phyloP scores from a whole-genome alignment of 2,888 invertebrate species.

The Apodemia mormo region DNA sequence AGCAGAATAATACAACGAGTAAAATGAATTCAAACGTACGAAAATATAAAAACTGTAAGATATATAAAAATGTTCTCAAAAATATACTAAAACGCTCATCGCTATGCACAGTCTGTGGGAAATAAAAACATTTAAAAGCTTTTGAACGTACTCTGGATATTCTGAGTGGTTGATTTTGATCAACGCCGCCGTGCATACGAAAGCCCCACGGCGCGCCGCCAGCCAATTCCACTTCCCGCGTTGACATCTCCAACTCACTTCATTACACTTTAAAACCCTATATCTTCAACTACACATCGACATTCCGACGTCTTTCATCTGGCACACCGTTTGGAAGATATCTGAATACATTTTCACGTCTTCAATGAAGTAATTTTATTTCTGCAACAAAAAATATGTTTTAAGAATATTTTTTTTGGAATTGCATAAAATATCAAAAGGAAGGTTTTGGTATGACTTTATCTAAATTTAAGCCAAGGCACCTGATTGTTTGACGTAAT shows the following conservation, averaged over 20 bases:
- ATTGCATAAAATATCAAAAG: too few species aligned
- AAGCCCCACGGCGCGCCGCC: constrained; percentile 95
- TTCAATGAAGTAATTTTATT: neutral
- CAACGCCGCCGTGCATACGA: constrained; percentile 92
- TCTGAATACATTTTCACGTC: neutral
- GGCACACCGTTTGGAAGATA: constrained; percentile 15
- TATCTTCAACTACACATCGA: constrained; percentile 25
- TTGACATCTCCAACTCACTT: constrained; percentile 81
- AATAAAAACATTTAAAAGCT: constrained; percentile 19
- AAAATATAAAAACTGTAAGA: too few species aligned
- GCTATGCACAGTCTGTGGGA: neutral
- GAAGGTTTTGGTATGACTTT: too few species aligned
- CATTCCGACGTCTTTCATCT: constrained; percentile 24
- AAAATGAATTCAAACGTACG: too few species aligned
- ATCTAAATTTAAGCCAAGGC: too few species aligned
- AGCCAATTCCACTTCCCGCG: constrained; percentile 87
- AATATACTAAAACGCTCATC: too few species aligned
- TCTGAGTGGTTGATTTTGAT: constrained; percentile 88
- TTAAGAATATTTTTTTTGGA: too few species aligned
- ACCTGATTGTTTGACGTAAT: too few species aligned
- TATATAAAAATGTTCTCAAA: too few species aligned
- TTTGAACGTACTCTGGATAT: constrained; percentile 87
- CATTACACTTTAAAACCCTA: constrained; percentile 47
- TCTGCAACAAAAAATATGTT: constrained; percentile 23
- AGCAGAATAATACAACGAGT: too few species aligned